Conservation (phyloP, 2,797 vertebrate species). For the Lepilemur ruficaudatus region DNA sequence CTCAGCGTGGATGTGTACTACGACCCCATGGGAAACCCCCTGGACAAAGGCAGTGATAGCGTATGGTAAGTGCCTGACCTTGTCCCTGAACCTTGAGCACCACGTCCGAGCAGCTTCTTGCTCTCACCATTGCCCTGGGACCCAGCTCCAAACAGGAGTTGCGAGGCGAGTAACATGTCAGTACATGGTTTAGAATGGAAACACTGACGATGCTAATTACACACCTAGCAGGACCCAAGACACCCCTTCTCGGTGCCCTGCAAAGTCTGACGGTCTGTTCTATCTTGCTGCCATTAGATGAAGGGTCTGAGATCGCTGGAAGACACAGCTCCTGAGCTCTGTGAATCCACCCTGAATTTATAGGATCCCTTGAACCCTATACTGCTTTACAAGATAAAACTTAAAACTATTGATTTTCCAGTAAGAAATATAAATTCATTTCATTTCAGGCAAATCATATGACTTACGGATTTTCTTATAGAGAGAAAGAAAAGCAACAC, state of each 20-base stretch:
- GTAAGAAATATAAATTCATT: neutral
- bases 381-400: neutral
- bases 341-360: neutral
- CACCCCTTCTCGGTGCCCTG: neutral
- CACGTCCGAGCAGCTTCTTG: neutral
- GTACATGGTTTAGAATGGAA: neutral
- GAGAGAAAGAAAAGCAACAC: neutral
- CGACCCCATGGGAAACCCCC: conserved; percentile 80
- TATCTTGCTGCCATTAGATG: accelerated
- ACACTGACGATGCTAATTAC: neutral
- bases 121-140: neutral
- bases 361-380: neutral
- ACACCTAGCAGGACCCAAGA: neutral
- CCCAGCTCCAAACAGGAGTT: neutral
- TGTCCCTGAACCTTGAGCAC: neutral
- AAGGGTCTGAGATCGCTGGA: neutral
- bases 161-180: neutral
- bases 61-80: conserved; percentile 80
- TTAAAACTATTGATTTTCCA: neutral
- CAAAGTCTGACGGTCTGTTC: neutral
- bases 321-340: neutral
- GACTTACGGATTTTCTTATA: neutral
- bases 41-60: conserved; percentile 80
- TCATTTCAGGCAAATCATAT: neutral
- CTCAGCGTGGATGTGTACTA: conserved; percentile 90